phyloP scores from a whole-genome alignment of 2,888 invertebrate genomes.

The Drosophila nr. perissopoda region DNA sequence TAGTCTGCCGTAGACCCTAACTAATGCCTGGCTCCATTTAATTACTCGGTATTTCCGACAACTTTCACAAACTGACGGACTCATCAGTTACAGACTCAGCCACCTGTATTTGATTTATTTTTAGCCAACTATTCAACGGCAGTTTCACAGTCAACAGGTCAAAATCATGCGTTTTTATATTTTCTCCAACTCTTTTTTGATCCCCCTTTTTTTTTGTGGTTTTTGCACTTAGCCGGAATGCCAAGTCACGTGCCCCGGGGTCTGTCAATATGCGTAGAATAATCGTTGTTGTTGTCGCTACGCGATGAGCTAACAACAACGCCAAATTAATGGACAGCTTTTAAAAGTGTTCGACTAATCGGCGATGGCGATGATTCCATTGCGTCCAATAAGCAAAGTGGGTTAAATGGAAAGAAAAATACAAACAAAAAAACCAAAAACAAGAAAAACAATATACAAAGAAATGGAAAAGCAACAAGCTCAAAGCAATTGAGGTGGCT shows the following conservation, averaged over 20 bases:
- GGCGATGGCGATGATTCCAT: constrained; percentile 48
- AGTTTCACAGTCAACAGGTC: constrained; percentile 62
- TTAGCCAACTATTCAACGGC: constrained; percentile 48
- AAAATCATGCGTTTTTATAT: constrained; percentile 14
- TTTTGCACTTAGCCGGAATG: constrained; percentile 50
- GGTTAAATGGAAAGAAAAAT: constrained; percentile 44
- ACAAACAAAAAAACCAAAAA: background rate
- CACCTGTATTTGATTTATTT: constrained; percentile 62
- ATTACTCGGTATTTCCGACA: constrained; percentile 45
- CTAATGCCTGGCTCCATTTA: constrained; percentile 19
- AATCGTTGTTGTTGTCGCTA: constrained; percentile 17
- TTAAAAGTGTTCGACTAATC: constrained; percentile 51
- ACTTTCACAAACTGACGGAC: constrained; percentile 45
- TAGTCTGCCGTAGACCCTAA: constrained; percentile 3
- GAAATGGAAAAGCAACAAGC: constrained; percentile 7
- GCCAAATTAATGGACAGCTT: constrained; percentile 51
- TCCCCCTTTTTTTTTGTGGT: constrained; percentile 10
- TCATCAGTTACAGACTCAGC: background rate
- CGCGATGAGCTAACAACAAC: constrained; percentile 60
- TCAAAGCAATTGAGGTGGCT: background rate
- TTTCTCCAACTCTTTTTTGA: background rate
- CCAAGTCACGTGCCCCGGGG: constrained; percentile 71
- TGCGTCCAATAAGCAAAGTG: constrained; percentile 54
- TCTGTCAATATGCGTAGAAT: constrained; percentile 26
- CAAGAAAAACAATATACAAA: background rate